phyloP scores from a whole-genome alignment of 2,797 vertebrate species.

The Gouania willdenowi region DNA sequence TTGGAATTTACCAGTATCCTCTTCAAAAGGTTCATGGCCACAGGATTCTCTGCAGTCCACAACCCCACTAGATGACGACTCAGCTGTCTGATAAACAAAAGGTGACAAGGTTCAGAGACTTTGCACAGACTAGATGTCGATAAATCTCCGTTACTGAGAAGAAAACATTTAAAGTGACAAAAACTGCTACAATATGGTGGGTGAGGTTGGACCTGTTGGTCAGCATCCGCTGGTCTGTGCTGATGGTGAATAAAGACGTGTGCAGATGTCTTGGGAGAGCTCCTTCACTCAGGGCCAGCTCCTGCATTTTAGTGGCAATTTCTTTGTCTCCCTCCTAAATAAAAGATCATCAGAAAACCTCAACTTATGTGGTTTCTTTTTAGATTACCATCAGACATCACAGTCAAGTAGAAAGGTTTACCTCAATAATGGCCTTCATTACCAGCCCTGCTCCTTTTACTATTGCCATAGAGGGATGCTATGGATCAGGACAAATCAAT shows the following conservation, averaged over 20 bases:
- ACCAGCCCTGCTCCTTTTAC: slow-evolving; percentile 97
- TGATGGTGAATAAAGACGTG: slow-evolving; percentile 96
- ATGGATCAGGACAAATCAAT: slow-evolving; percentile 1
- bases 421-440: slow-evolving; percentile 99
- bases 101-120: too few species aligned
- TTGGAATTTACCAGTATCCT: slow-evolving; percentile 87
- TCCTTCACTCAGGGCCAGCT: slow-evolving; percentile 96
- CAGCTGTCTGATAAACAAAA: slow-evolving; percentile 80
- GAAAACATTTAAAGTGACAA: too few species aligned
- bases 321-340: slow-evolving; percentile 96
- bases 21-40: slow-evolving; percentile 93
- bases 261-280: slow-evolving; percentile 95
- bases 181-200: background rate
- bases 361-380: background rate
- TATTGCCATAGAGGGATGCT: slow-evolving; percentile 99
- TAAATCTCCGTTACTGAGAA: too few species aligned
- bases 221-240: slow-evolving; percentile 96
- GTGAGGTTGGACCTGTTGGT: slow-evolving; percentile 87
- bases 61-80: slow-evolving; percentile 97
- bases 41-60: slow-evolving; percentile 94
- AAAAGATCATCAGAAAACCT: background rate
- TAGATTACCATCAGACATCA: too few species aligned
- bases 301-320: slow-evolving; percentile 98
- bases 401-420: slow-evolving; percentile 64
- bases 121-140: too few species aligned